Evolutionary conservation across 1,140 invertebrate genomes (phyloP).

Genomic region (Drosophila willistoni): DNA sequence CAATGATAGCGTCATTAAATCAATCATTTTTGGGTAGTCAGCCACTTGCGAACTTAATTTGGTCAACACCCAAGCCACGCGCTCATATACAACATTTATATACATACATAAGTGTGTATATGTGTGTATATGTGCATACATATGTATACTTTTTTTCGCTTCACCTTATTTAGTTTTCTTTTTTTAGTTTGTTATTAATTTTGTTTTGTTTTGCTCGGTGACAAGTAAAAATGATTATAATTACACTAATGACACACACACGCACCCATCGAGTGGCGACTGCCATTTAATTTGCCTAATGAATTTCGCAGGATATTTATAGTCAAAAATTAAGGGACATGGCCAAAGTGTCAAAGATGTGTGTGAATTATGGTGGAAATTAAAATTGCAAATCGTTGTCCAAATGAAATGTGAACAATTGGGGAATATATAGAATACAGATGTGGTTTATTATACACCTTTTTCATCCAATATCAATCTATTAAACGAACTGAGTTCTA

Average conservation of each 20-base stretch:
- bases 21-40: slow-evolving; percentile 61
- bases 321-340: slow-evolving; percentile 9
- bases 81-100: neutral
- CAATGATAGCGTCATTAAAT: slow-evolving; percentile 63
- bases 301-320: slow-evolving; percentile 20
- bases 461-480: too few relatives aligned
- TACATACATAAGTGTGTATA: too few relatives aligned
- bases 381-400: slow-evolving; percentile 15
- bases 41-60: slow-evolving; percentile 44
- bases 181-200: slow-evolving; percentile 30
- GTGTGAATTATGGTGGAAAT: slow-evolving; percentile 3
- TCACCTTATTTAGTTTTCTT: slow-evolving; percentile 23
- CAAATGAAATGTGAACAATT: neutral
- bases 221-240: slow-evolving; percentile 63
- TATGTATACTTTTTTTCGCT: neutral
- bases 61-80: slow-evolving; percentile 13
- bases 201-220: slow-evolving; percentile 33
- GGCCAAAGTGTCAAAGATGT: slow-evolving; percentile 15
- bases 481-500: too few relatives aligned
- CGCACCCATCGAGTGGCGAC: neutral
- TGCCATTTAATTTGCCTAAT: slow-evolving; percentile 24
- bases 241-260: slow-evolving; percentile 52
- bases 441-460: neutral
- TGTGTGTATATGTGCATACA: neutral
- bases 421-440: neutral